Evolutionary conservation across 2,888 invertebrate species (phyloP), one percentile per base, ranked within the genome.

Genomic region (Trachelus stipa): DNA sequence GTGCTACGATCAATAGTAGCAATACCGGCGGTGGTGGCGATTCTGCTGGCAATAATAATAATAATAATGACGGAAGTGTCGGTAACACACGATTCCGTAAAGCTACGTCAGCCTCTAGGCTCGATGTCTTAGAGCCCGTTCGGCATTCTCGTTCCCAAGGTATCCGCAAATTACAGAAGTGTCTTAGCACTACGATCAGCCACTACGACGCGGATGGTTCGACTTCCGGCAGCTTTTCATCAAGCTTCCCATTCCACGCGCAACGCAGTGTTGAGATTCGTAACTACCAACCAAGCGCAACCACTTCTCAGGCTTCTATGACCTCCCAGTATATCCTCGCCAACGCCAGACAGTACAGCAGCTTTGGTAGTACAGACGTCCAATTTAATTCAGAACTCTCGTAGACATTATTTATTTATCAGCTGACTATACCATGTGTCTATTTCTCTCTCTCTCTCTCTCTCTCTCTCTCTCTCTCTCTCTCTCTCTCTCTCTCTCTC

Each of bases 61-160:
- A 69, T 74, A 4, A 81, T 78, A 82, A 83, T 78, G 81, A 81
- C 76, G 83, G 83, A 73, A 78, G 34, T 79, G 82, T 78, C 79
- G 81, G 80, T 77, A 81, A 83, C 81, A 81, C 83, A 79, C 83
- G 82, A 77, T 86, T 87, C 83, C 89, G 90, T 83, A 88, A 88
- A 85, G 84, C 85, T 81, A 84, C 40, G 40, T 23, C 40, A 56
- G 40, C 40, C 40, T 23, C 40, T 56, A 56, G 40, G 40, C 40
- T 56, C 40, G 40, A 56, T 56, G 40, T 84, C 90, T 92, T 87
- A 90, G 93, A 88, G 92, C 92, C 94, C 86, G 94, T 96, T 92
- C 95, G 96, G 92, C 96, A 97, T 92, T 96, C 97, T 92, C 96
- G 97, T 93, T 97, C 97, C 93, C 98, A 98, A 97, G 98, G 97